phyloP scores from a whole-genome alignment of 2,888 invertebrate species.

The Resseliella maxima region DNA sequence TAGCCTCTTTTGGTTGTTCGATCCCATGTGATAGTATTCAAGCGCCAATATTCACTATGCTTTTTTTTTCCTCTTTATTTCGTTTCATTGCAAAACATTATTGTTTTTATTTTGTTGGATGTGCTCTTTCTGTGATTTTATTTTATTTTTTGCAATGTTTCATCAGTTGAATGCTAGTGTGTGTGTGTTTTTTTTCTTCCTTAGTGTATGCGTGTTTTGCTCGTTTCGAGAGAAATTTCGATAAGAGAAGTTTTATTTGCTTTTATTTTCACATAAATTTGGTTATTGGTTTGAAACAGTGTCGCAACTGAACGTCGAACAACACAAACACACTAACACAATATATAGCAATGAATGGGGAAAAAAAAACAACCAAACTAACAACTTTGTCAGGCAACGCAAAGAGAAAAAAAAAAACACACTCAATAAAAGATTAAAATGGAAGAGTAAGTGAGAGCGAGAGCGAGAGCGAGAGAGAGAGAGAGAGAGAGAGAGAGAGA shows the following conservation, averaged over 20 bases:
- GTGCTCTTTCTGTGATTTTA: constrained; percentile 9
- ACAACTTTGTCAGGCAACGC: background rate
- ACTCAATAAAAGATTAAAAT: constrained; percentile 51
- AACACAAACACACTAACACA: background rate
- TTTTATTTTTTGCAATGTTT: constrained; percentile 21
- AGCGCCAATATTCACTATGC: constrained; percentile 4
- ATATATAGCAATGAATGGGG: background rate
- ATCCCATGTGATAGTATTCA: background rate
- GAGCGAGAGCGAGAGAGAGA: no score
- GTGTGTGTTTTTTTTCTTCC: background rate
- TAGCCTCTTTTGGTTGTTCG: background rate
- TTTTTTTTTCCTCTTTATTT: background rate
- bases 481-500: no score
- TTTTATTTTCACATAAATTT: constrained; percentile 53
- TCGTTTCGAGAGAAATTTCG: background rate
- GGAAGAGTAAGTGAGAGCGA: no score
- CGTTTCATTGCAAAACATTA: background rate
- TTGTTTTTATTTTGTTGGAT: background rate
- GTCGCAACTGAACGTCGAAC: constrained; percentile 35
- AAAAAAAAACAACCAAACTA: background rate
- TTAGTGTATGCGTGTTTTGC: background rate
- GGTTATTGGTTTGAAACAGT: constrained; percentile 43
- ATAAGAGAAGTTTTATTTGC: constrained; percentile 49
- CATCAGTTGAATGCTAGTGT: background rate
- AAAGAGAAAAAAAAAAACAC: background rate